Evolutionary conservation across 2,888 invertebrate species (phyloP), one percentile per base, ranked within the genome.

Genomic region (Cactoblastis cactorum): DNA sequence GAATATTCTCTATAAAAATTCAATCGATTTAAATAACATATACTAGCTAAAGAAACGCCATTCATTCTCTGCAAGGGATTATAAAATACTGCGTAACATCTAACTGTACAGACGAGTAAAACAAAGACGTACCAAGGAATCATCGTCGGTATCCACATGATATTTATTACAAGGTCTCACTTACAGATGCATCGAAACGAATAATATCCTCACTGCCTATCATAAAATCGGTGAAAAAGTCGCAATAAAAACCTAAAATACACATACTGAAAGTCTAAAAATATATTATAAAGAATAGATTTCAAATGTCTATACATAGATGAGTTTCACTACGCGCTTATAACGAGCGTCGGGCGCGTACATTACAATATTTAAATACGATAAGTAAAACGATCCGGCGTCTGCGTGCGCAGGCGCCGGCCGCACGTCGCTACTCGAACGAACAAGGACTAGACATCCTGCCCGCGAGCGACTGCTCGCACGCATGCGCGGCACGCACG

Each of bases 221-320:
- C 76, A 74, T 81, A 77, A 79, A 80, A 79, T 75, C 75, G 78
- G 82, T 86, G 86, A 86, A 85, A 84, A 86, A 83, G 72, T 85
- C 76, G 85, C 83, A 74, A 79, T 81, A 81, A 79, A 83, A 87
- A 87, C 84, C 78, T 86, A 86, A 87, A 86, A 75, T 83, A 71
- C 84, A 86, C 85, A 80, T 86, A 87, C 80, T 81, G 86, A 86
- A 86, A 84, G 74, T 87, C 86, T 86, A 85, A 87, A 87, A 87
- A 86, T 87, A 88, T 86, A 87, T 85, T 84, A 85, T 86, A 85
- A 28, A 28, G 28, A 28, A 83, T 84, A 86, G 84, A 86, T 86
- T 85, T 85, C 80, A 83, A 86, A 87, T 80, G 87, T 88, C 88
- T 86, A 87, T 87, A 87, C 86, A 86, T 83, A 84, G 77, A 84